Evolutionary conservation across 2,888 invertebrate genomes (phyloP).

Genomic region (Tipula confusa): DNA sequence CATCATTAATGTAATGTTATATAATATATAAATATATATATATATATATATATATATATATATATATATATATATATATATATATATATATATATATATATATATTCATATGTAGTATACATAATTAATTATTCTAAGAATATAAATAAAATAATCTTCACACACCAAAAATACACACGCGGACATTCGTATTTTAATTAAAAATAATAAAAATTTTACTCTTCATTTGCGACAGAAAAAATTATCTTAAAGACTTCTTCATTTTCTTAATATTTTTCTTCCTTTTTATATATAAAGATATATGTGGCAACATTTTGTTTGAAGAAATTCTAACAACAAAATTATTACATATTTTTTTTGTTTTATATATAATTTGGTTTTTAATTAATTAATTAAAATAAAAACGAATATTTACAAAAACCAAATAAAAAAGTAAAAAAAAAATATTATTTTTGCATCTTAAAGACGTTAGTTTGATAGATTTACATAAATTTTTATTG

Average conservation of each 20-base stretch:
- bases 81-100: too few species aligned
- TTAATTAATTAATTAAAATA: background rate
- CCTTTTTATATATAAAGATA: background rate
- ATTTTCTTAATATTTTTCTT: background rate
- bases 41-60: too few species aligned
- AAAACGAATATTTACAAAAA: background rate
- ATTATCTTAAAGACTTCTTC: background rate
- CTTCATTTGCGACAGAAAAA: background rate
- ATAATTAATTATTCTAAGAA: background rate
- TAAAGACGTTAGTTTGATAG: background rate
- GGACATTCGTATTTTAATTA: background rate
- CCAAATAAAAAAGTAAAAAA: background rate
- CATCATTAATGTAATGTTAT: background rate
- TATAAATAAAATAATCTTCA: background rate
- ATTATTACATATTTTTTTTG: background rate
- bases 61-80: too few species aligned
- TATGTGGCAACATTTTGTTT: background rate
- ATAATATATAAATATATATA: too few species aligned
- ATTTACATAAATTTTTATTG: background rate
- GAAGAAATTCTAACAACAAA: background rate
- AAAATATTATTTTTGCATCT: background rate
- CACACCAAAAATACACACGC: background rate
- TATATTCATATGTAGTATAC: too few species aligned
- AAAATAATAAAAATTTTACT: background rate
- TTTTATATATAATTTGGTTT: background rate